These are phyloP conservation scores for Gallinago stenura DNA, from an alignment of 2,797 vertebrate genomes.

Conservation along the genomic window DNA sequence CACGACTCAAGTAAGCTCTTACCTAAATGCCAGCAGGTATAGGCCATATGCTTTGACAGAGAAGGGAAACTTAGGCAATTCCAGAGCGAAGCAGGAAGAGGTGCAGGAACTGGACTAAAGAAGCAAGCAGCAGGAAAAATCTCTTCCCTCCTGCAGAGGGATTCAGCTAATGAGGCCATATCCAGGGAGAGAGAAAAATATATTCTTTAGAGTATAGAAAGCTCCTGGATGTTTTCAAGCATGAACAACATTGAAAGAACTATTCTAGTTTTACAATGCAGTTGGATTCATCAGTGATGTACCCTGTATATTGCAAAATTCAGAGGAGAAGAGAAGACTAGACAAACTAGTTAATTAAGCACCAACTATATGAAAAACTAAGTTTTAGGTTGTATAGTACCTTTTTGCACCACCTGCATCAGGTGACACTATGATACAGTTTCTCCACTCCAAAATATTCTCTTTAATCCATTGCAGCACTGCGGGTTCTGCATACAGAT, in stretches of 20 bases:
- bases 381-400: slow-evolving; percentile 68
- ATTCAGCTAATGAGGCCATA: slow-evolving; percentile 46
- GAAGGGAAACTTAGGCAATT: slow-evolving; percentile 38
- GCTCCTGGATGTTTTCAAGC: neutral
- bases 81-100: slow-evolving; percentile 53
- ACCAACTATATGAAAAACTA: neutral
- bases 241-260: neutral
- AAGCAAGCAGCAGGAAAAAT: slow-evolving; percentile 49
- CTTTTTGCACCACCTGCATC: slow-evolving; percentile 95
- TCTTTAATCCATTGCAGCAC: slow-evolving; percentile 95
- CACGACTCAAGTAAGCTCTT: neutral
- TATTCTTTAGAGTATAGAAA: slow-evolving; percentile 41
- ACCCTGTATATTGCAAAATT: neutral
- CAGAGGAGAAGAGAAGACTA: neutral
- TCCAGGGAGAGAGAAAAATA: slow-evolving; percentile 26
- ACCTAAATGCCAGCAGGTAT: slow-evolving; percentile 57
- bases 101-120: slow-evolving; percentile 48
- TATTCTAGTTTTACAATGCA: neutral
- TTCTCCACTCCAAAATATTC: slow-evolving; percentile 92
- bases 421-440: slow-evolving; percentile 93
- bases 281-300: neutral
- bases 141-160: slow-evolving; percentile 22
- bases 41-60: slow-evolving; percentile 40
- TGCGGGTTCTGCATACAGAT: slow-evolving; percentile 93
- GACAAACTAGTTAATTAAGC: neutral